Evolutionary conservation across 2,888 invertebrate species (phyloP).

Genomic region (Cosmopolites sordidus): DNA sequence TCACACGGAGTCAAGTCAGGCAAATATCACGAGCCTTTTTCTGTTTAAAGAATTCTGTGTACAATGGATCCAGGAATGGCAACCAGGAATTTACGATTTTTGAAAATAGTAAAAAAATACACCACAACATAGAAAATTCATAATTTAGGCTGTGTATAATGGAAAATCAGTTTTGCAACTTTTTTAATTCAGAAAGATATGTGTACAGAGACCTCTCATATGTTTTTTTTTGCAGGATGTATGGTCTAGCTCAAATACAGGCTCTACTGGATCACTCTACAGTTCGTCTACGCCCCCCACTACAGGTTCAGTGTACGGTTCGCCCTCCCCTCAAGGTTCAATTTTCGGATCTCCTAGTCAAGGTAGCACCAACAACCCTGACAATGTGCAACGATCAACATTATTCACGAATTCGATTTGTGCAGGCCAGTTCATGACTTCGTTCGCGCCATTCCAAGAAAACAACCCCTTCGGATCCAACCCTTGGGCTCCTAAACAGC

Average conservation of each 20-base stretch:
- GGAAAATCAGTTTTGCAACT: too few species aligned
- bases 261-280: constrained; percentile 45
- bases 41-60: too few species aligned
- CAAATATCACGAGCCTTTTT: too few species aligned
- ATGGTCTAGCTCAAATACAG: constrained; percentile 38
- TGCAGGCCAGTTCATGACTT: constrained; percentile 44
- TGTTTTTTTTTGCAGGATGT: constrained; percentile 23
- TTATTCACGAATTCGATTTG: constrained; percentile 8
- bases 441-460: constrained; percentile 32
- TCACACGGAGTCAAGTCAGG: too few species aligned
- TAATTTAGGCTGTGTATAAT: too few species aligned
- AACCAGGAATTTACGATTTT: too few species aligned
- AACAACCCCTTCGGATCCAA: constrained; percentile 19
- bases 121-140: too few species aligned
- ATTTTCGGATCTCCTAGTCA: constrained; percentile 49
- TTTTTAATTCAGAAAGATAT: too few species aligned
- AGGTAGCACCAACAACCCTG: constrained; percentile 34
- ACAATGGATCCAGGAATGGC: too few species aligned
- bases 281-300: constrained; percentile 46
- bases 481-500: constrained; percentile 21
- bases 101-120: too few species aligned
- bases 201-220: too few species aligned
- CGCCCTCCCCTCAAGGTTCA: constrained; percentile 45
- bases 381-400: not conserved
- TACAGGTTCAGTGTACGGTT: constrained; percentile 44